Evolutionary conservation across 2,888 invertebrate genomes (phyloP).

Genomic region (Poecilobothrus nobilitatus): DNA sequence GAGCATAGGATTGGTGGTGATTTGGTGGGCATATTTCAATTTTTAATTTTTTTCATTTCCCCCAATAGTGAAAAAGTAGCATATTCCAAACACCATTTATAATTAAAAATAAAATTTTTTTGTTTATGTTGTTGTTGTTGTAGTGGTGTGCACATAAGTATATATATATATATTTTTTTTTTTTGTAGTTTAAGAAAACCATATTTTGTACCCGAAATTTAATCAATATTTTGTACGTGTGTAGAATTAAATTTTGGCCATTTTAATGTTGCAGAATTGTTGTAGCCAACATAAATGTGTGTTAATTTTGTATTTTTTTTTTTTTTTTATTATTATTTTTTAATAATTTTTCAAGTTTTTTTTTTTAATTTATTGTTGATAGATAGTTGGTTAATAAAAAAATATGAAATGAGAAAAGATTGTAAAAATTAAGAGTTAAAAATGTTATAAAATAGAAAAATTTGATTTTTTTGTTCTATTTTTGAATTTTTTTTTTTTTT

Average conservation of each 20-base stretch:
- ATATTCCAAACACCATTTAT: background rate
- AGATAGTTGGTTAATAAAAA: background rate
- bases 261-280: background rate
- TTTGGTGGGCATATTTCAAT: no score
- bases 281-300: background rate
- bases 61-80: background rate
- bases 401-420: background rate
- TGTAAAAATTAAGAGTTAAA: background rate
- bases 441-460: no score
- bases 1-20: background rate
- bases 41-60: background rate
- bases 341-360: background rate
- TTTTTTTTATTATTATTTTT: background rate
- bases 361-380: no score
- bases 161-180: no score
- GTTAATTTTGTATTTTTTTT: background rate
- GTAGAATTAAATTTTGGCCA: background rate
- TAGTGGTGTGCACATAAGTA: background rate
- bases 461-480: no score
- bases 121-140: background rate
- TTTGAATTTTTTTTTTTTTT: no score
- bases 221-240: background rate
- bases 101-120: background rate
- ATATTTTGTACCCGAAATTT: background rate
- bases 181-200: background rate